Evolutionary conservation across 1,140 invertebrate species (phyloP), one percentile per base, ranked within the genome.

Genomic region (Nautilus pompilius): DNA sequence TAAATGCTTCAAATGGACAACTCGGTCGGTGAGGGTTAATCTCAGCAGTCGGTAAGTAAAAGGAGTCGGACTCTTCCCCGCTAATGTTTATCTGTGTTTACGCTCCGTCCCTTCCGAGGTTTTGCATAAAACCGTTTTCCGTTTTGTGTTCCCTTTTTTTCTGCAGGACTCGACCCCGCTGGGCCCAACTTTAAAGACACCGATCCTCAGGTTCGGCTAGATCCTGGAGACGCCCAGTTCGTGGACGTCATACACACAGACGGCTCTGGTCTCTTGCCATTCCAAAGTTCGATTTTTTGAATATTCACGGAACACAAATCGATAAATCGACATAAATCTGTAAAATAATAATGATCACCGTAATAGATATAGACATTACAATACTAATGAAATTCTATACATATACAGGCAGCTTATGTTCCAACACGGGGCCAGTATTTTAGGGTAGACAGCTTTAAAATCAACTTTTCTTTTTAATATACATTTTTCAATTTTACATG

Each of bases 191-290:
- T 89, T 69, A 76, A 85, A 66, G 83, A 82, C 83, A 57, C 66
- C 78, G 49, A 68, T 65, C 5, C 72, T 65, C 83, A 86, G 28
- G 74, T 79, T 28, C 66, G 76, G 13, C 68, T 86, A 20, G 83
- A 83, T 60, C 63, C 71, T 8, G 70, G 71, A 22, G 95, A 97
- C 81, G 95, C 95, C 0, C 86, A 88, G 30, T 96, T 96, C 78
- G 95, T 98, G 0, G 95, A 97, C 79, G 93, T 96, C 0, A 96
- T 97, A 51, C 95, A 98, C 74, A 93, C 92, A n/a, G 96, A 97
- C 77, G 90, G 90, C 2, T 51, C 66, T 28, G 93, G 93, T 0
- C 93, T 62, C 54, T 57, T 65, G 29, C 67, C 66, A 15, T 54
- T 73, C 17, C 60, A 66, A 54, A 71, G 73, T 75, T 26, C 63